Base-by-base conservation (phyloP, 2,797 vertebrate genomes). In the Scolopax bukidnonensis region DNA sequence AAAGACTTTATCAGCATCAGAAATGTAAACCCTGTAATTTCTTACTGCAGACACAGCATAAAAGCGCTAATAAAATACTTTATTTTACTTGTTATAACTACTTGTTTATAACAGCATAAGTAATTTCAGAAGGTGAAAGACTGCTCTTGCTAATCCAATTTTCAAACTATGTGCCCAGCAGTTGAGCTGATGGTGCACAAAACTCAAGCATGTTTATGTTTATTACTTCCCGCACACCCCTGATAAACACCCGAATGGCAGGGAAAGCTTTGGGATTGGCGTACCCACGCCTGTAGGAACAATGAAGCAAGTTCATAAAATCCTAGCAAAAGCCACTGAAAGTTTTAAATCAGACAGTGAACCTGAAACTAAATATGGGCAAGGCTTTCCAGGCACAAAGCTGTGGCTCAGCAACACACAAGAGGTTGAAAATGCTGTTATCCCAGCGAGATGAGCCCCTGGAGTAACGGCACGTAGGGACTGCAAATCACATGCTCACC, bases 61-160 rank as follows among this genome's bases (percentile, higher is more conserved):
- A 96, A 91, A 65, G n/a, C 93, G 18, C 57, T 65, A 92, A 91
- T 91, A 93, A 97, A 97, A 83, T 68, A 81, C 27, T 89, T 88
- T 80, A 51, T 73, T 82, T 82, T 73, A 90, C 67, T 96, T 94
- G 60, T 93, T 92, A 38, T 67, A 87, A 86, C 64, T 76, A 50
- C 75, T 87, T 87, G 70, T 73, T 73, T 78, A 60, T 50, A 87
- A 70, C 48, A 80, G 60, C 1, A 0, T 36, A 71, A 36, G 5
- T 91, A 64, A 93, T 90, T 96, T 85, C 71, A 89, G 84, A 96
- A 91, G 65, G 86, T 74, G 84, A 82, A 95, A 87, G 74, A 59
- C 36, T 67, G 61, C 41, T 84, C 73, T 65, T 48, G 36, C 65
- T 90, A 85, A 89, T 86, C 50, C 41, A 63, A 11, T 81, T 60